Evolutionary conservation across 2,797 vertebrate genomes (phyloP).

Genomic region (Acrossocheilus wenchowensis): DNA sequence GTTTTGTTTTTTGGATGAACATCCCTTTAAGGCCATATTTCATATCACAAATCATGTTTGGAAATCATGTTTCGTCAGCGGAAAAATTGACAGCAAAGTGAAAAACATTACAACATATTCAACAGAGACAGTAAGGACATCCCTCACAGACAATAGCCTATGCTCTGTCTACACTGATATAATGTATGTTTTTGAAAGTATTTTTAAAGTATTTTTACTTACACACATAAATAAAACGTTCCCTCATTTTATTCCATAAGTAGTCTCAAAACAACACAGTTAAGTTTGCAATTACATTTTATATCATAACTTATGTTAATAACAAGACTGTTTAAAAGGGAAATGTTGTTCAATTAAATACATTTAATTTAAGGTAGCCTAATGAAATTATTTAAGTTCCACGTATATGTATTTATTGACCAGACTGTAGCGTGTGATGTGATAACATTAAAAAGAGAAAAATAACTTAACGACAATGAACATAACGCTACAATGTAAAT

Average conservation of each 20-base stretch:
- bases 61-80: background rate
- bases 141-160: background rate
- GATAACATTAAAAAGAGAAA: slow-evolving; percentile 64
- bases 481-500: slow-evolving; percentile 57
- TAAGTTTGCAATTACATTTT: slow-evolving; percentile 61
- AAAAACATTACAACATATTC: background rate
- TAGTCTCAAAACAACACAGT: slow-evolving; percentile 61
- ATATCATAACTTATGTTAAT: slow-evolving; percentile 58
- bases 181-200: background rate
- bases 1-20: background rate
- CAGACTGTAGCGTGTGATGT: slow-evolving; percentile 57
- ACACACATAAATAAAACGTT: slow-evolving; percentile 64
- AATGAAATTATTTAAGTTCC: slow-evolving; percentile 23
- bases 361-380: slow-evolving; percentile 40
- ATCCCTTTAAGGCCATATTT: background rate
- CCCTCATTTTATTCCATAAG: slow-evolving; percentile 70
- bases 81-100: background rate
- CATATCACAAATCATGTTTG: background rate
- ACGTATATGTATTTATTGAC: slow-evolving; percentile 49
- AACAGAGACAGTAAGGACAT: background rate
- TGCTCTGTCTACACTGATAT: background rate
- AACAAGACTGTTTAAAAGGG: slow-evolving; percentile 62
- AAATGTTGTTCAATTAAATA: slow-evolving; percentile 64
- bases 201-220: background rate
- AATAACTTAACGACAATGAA: slow-evolving; percentile 63